Evolutionary conservation across 2,888 invertebrate species (phyloP), one percentile per base, ranked within the genome.

Genomic region (Chaetogeoica ovagalla): DNA sequence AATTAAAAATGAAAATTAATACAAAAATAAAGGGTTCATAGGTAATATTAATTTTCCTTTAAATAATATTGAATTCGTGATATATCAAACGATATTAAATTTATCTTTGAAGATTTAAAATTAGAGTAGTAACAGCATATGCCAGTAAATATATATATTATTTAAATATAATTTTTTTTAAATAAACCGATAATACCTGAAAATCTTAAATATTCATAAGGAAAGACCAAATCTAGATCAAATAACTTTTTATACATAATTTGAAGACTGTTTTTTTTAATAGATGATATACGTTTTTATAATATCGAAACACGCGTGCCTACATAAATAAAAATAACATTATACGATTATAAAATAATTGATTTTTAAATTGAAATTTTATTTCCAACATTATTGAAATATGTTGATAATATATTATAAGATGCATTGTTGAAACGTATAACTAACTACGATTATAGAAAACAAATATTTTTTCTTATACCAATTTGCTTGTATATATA

Each of bases 331-430:
- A 19, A 19, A 19, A 0, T 23, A 17, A 39, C 55, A 60, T 60
- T 60, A 48, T 13, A 48, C 17, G 21, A 71, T 65, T 11, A 39
- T 59, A 59, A 71, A 59, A 23, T 39, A 59, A 39, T 48, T 60
- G 23, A 43, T 43, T 43, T 59, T 43, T 59, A 43, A 43, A 11
- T 71, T 71, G 8, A 57, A 30, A 55, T 69, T 59, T 60, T 72
- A 48, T n/a, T 72, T 72, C 23, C 43, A 60, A 60, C 21, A 37
- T 17, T 9, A 48, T 43, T 72, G 23, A 19, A 72, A 8, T 19
- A 17, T 21, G n/a, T n/a, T n/a, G n/a, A n/a, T n/a, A n/a, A 15
- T 19, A 6, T 17, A 11, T 7, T n/a, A n/a, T n/a, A n/a, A 30
- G 4, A 4, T 57, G 13, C 37, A 37, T 70, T 19, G 19, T 19